A percentile compares a stretch with the other conserved stretches of the same genome.
phyloP scores from a whole-genome alignment of 23 tunicate genomes.

The Clavelina lepadiformis region DNA sequence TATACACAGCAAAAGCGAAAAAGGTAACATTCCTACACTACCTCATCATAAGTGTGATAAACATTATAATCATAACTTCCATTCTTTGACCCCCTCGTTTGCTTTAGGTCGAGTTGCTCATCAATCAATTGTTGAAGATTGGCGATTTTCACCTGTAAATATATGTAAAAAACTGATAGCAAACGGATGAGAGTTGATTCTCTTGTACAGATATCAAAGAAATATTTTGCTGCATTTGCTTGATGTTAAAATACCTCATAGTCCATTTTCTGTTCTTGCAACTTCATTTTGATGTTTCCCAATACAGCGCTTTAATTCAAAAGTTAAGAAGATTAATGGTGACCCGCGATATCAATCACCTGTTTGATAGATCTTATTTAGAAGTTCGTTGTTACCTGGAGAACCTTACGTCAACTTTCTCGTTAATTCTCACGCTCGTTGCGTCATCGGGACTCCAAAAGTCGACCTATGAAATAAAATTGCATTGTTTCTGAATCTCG shows the following conservation, averaged over 20 bases:
- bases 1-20: too few species aligned
- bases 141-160: slow-evolving; percentile 21
- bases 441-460: slow-evolving; percentile 28
- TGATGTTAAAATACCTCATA: slow-evolving; percentile 15
- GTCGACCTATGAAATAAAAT: slow-evolving; percentile 18
- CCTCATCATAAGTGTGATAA: slow-evolving; percentile 73
- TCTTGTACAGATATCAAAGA: too few species aligned
- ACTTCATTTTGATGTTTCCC: not conserved
- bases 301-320: slow-evolving; percentile 1
- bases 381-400: not conserved
- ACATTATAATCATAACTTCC: slow-evolving; percentile 60
- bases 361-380: not conserved
- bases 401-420: slow-evolving; percentile 20
- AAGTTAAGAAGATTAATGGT: not conserved
- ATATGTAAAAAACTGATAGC: too few species aligned
- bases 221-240: too few species aligned
- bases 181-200: too few species aligned
- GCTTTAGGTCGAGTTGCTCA: slow-evolving; percentile 29
- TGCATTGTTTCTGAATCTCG: too few species aligned
- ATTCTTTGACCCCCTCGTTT: not conserved
- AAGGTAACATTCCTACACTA: too few species aligned
- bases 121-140: slow-evolving; percentile 51
- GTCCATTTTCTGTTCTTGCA: not conserved
- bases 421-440: not conserved
- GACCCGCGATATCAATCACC: not conserved